phyloP scores from a whole-genome alignment of 2,797 vertebrate genomes.

The Choloepus didactylus region DNA sequence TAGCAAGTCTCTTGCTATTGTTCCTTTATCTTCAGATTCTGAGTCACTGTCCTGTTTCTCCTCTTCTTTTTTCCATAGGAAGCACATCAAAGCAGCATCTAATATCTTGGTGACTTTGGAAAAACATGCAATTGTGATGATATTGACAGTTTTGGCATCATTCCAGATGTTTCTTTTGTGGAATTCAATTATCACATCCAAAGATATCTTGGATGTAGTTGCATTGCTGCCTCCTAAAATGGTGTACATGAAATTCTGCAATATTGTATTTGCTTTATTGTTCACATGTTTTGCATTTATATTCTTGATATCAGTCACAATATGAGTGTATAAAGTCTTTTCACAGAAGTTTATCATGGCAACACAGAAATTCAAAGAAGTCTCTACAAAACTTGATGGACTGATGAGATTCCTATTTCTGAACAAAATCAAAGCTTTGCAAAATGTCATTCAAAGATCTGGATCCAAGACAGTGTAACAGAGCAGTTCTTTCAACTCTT shows the following conservation, averaged over 20 bases:
- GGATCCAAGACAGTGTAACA: slow-evolving; percentile 93
- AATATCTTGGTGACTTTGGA: slow-evolving; percentile 95
- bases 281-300: slow-evolving; percentile 97
- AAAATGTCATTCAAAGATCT: slow-evolving; percentile 96
- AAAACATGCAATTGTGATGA: slow-evolving; percentile 95
- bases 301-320: slow-evolving; percentile 95
- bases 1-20: slow-evolving; percentile 92
- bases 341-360: slow-evolving; percentile 94
- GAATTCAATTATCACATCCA: slow-evolving; percentile 96
- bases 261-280: slow-evolving; percentile 94
- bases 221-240: slow-evolving; percentile 96
- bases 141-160: slow-evolving; percentile 95
- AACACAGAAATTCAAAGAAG: slow-evolving; percentile 94
- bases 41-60: slow-evolving; percentile 93
- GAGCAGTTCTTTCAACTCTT: slow-evolving; percentile 94
- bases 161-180: slow-evolving; percentile 96
- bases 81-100: slow-evolving; percentile 92
- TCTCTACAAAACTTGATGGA: slow-evolving; percentile 90
- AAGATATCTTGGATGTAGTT: slow-evolving; percentile 94
- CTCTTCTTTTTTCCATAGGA: slow-evolving; percentile 95
- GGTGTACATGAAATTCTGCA: slow-evolving; percentile 98
- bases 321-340: slow-evolving; percentile 95
- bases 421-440: slow-evolving; percentile 94
- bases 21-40: slow-evolving; percentile 93
- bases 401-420: slow-evolving; percentile 94